Conservation (phyloP, 2,797 vertebrate genomes). For the Perodicticus potto region DNA sequence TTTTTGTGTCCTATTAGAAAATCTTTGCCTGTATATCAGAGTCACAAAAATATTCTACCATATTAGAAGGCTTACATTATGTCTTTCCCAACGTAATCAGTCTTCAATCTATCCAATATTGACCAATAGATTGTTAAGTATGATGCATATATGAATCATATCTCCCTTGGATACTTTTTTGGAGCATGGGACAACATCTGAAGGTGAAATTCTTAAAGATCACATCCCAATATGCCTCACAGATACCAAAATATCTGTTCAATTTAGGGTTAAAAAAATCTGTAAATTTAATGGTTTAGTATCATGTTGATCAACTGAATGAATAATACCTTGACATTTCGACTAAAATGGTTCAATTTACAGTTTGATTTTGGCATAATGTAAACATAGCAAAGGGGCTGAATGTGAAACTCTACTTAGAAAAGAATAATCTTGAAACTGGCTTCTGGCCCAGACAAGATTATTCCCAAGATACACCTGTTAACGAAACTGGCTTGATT, state of each 20-base stretch:
- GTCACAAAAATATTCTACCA: background rate
- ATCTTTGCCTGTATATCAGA: background rate
- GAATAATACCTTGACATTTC: constrained; percentile 47
- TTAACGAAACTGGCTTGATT: constrained; percentile 65
- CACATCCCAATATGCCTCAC: background rate
- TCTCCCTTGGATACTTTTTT: background rate
- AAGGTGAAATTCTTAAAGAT: background rate
- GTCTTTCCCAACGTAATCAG: background rate
- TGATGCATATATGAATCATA: background rate
- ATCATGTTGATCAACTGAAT: background rate
- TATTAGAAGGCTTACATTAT: background rate
- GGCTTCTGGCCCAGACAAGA: constrained; percentile 50
- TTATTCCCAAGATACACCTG: constrained; percentile 45
- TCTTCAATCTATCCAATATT: background rate
- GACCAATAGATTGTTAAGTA: background rate
- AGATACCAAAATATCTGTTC: constrained; percentile 8
- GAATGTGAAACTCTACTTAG: background rate
- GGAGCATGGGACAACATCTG: background rate
- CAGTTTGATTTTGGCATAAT: background rate
- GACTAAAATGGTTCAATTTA: background rate
- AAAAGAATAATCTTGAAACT: constrained; percentile 58
- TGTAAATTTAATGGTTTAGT: background rate
- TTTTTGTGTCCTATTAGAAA: background rate
- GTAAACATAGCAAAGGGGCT: background rate
- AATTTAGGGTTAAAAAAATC: background rate